Base-by-base conservation (phyloP, 35 echinoderm and acorn worm species). In the Heliocidaris tuberculata region DNA sequence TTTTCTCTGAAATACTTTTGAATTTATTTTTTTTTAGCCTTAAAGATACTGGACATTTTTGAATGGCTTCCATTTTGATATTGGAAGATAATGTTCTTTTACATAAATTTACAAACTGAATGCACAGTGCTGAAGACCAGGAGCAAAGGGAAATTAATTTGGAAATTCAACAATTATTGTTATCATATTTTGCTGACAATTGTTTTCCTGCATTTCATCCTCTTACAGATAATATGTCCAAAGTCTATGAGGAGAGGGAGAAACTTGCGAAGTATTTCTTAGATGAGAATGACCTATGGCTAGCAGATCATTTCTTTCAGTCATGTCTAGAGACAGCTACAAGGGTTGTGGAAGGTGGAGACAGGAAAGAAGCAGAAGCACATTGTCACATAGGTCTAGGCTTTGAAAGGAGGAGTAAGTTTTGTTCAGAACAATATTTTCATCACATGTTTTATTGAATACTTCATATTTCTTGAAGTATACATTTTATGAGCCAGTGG, bases 371-470 rank as follows among this genome's bases (percentile, higher is more conserved):
- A 30, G 98, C 94, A n/a, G 97, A 99, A 49, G 98, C 98, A 5
- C 95, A 99, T 86, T 99, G 98, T 88, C 96, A 99, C 88, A 96
- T 99, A 70, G 98, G 97, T n/a, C 86, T 96, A n/a, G 98, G 96
- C 35, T 99, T 95, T 93, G 98, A 99, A 95, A 96, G 97, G 32
- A 99, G 97, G 32, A 94, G 98, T 99, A 97, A 99, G 98, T 96
- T 31, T 10, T 4, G 15, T 86, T 56, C 2, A 56, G 52, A 56
- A 56, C 52, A 56, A 9, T 56, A 15, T 12, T 56, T 56, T 56
- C 7, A 78, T 78, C 65, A n/a, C 6, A 52, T 78, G 7, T 78
- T n/a, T n/a, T n/a, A 78, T 78, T 24, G 7, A 78, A n/a, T 78
- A 78, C 7, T 78, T 27, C 7, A 52, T 52, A 52, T 8, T 52